Evolutionary conservation across 2,797 vertebrate species (phyloP), one percentile per base, ranked within the genome.

Genomic region (Macropus fuliginosus): DNA sequence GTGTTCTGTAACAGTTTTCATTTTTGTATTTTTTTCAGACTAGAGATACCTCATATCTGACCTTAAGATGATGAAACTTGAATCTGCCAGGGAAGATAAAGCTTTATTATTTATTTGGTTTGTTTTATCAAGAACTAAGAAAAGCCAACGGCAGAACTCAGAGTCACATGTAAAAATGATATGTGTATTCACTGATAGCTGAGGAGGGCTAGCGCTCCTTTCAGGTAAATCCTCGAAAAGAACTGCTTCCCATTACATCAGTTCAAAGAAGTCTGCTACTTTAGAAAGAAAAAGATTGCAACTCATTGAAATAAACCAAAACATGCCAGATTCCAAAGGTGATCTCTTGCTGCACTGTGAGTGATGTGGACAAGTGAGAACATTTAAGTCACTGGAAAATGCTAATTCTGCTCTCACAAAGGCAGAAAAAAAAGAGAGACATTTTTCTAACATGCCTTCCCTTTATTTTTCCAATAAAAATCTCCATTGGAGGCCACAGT

Each of bases 401-500:
- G 94, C 96, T 96, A 95, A 34, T 21, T 54, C 46, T 27, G 55
- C 16, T 94, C 31, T 96, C 59, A 56, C 96, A 89, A 95, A 62
- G 74, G 56, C 91, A 94, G n/a, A 94, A 93, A 89, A 93, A 94
- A 92, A 93, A 66, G 62, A n/a, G 62, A 74, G 18, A 21, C 8
- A 62, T 92, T 95, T 96, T 56, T 57, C 90, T 91, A 94, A 95
- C 95, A 87, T 56, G 55, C 54, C 94, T 93, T 95, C 94, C 62
- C 74, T 97, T 98, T 96, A 31, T 95, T 94, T 93, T 97, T 96
- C 94, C 96, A 95, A 95, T 46, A 97, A 94, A 97, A 96, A 94
- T n/a, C 91, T 54, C 93, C 50, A 55, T 34, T 91, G 87, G 28
- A 91, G 91, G 91, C 90, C 59, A 94, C 31, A 16, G 27, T 91